Evolutionary conservation across 1,140 invertebrate species (phyloP), one percentile per base, ranked within the genome.

Genomic region (Nymphalis io): DNA sequence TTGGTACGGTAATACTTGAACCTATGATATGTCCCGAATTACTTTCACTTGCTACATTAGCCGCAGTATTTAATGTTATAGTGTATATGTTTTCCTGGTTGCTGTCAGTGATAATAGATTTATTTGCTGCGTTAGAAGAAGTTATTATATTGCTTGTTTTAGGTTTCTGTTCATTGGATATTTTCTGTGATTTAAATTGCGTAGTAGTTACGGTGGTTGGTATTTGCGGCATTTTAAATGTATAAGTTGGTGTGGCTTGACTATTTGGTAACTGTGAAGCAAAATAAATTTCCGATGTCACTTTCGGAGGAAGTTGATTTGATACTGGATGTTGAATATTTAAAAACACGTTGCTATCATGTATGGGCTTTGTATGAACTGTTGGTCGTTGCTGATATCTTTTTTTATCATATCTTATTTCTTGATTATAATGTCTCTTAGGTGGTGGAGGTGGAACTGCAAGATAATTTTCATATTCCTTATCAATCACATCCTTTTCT

Each of bases 261-360:
- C 71, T 87, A 57, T 83, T 87, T 48, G 88, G 81, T 33, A 85
- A 74, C 74, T 91, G 88, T 20, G 92, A 84, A 44, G 92, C 92
- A 73, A 88, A 92, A 75, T 92, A 92, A 61, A 92, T 85, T 81
- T 92, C 92, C 20, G 91, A 92, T 16, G 92, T 92, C 40, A 92
- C 85, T 82, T 92, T 92, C 11, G 88, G 88, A 39, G 85, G 89
- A 15, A 73, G 20, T 68, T 85, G 80, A 70, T 79, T 81, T n/a
- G 88, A 79, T 61, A 89, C 73, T 21, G 87, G 87, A 73, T 89
- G 87, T 74, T 88, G 89, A 69, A 90, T 82, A 58, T 90, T 87
- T 15, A 87, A 77, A 73, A 87, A 88, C 46, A 88, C 78, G 77
- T 89, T 91, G 80, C 85, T 85, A 72, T 91, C 89, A 73, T 88